A percentile compares a stretch with the other conserved stretches of the same genome.
phyloP scores from a whole-genome alignment of 1,140 invertebrate species.

The Procambarus clarkii region DNA sequence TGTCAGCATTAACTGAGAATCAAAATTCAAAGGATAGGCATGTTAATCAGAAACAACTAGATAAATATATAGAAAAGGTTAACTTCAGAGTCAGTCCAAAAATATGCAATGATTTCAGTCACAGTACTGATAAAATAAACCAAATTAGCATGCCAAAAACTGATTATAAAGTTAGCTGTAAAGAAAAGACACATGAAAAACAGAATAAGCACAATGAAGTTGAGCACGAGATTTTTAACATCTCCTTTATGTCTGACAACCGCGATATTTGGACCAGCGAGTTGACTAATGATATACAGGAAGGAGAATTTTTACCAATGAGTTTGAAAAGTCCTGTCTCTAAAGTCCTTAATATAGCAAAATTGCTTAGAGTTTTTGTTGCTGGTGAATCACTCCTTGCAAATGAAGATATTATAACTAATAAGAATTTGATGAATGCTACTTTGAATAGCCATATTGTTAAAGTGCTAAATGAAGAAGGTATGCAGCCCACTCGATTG shows the following conservation, averaged over 20 bases:
- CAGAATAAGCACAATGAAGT: background rate
- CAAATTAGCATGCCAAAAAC: background rate
- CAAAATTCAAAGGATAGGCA: too few relatives aligned
- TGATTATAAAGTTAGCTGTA: background rate
- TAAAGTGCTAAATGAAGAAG: background rate
- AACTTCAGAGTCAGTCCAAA: background rate
- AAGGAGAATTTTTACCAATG: slow-evolving; percentile 8
- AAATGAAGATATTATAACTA: slow-evolving; percentile 46
- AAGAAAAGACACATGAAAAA: background rate
- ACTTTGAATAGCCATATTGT: slow-evolving; percentile 39
- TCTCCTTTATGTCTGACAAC: slow-evolving; percentile 34
- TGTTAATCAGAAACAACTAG: background rate
- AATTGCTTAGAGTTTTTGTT: slow-evolving; percentile 32
- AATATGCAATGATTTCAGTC: background rate
- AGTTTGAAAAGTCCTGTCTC: background rate
- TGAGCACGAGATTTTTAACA: background rate
- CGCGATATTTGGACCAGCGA: slow-evolving; percentile 14
- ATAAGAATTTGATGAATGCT: slow-evolving; percentile 25
- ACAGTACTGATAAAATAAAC: background rate
- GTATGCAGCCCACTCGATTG: slow-evolving; percentile 42
- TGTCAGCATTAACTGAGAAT: background rate
- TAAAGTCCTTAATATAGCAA: slow-evolving; percentile 27
- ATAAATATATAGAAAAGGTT: background rate
- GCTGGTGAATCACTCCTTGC: slow-evolving; percentile 25
- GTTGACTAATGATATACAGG: background rate